Conservation (phyloP, 2,888 invertebrate genomes). For the Spisula subtruncata region DNA sequence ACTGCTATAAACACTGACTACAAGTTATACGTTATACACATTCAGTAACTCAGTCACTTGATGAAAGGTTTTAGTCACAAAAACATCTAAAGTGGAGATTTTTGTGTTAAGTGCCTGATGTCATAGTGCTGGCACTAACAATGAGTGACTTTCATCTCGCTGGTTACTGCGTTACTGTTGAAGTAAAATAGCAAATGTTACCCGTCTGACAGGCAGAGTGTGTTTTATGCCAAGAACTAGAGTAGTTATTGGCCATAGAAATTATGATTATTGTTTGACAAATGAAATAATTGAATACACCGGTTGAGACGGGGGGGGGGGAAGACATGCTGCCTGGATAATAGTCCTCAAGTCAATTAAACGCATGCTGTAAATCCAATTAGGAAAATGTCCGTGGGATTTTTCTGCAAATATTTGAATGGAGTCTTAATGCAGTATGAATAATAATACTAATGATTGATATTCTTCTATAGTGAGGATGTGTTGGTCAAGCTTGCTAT, state of each 20-base stretch:
- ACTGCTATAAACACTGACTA: too few relatives aligned
- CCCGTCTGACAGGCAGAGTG: neutral
- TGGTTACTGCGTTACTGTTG: neutral
- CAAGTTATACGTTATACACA: too few relatives aligned
- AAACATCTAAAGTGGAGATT: too few relatives aligned
- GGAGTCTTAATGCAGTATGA: neutral
- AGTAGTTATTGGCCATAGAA: neutral
- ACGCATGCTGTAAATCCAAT: neutral
- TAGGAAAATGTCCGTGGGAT: neutral
- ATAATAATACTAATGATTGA: constrained; percentile 8
- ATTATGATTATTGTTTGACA: neutral
- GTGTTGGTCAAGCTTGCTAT: constrained; percentile 16
- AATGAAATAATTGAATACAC: constrained; percentile 2
- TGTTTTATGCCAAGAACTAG: too few relatives aligned
- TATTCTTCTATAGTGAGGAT: neutral
- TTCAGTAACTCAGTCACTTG: too few relatives aligned
- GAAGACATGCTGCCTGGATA: neutral
- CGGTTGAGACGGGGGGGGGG: neutral
- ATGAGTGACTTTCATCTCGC: too few relatives aligned
- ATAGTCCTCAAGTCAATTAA: neutral
- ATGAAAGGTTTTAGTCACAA: too few relatives aligned
- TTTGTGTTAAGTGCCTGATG: too few relatives aligned
- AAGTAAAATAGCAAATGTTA: neutral
- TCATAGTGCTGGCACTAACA: too few relatives aligned
- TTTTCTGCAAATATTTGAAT: neutral